These are phyloP conservation scores for Chrysemys picta DNA, from an alignment of 2,113 vertebrate species.

Conservation along the genomic window DNA sequence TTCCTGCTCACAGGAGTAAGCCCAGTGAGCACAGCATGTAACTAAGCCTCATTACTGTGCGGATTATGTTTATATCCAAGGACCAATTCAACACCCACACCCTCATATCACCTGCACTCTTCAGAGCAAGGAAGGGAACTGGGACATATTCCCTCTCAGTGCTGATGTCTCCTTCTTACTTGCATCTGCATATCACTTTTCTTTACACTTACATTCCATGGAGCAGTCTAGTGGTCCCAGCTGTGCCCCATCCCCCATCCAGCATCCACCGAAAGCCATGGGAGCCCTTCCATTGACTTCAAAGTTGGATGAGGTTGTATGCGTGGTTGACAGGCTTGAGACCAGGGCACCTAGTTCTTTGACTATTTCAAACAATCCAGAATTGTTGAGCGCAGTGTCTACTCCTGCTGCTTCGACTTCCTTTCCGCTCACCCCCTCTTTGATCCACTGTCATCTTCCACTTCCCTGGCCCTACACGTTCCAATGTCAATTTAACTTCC, in stretches of 20 bases:
- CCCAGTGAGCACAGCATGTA: background rate
- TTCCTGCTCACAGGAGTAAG: background rate
- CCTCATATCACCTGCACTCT: background rate
- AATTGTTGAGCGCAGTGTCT: background rate
- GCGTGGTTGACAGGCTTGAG: background rate
- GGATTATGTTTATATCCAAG: background rate
- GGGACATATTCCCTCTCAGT: background rate
- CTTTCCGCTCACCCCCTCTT: background rate
- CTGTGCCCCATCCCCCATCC: background rate
- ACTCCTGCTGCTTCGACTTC: background rate
- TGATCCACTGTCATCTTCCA: background rate
- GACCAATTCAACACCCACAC: background rate
- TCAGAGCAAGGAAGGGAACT: rapidly evolving
- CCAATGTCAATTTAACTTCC: background rate
- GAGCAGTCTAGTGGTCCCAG: background rate
- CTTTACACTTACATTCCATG: background rate
- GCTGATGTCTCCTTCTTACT: background rate
- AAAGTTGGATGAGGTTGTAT: background rate
- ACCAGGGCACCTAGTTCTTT: background rate
- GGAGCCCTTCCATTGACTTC: background rate
- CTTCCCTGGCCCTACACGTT: too few relatives aligned
- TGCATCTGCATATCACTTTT: background rate
- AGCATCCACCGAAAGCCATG: background rate
- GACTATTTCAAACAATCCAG: background rate
- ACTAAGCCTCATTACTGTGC: background rate